phyloP scores from a whole-genome alignment of 35 echinoderm and acorn worm species.

The Amphiura filiformis region DNA sequence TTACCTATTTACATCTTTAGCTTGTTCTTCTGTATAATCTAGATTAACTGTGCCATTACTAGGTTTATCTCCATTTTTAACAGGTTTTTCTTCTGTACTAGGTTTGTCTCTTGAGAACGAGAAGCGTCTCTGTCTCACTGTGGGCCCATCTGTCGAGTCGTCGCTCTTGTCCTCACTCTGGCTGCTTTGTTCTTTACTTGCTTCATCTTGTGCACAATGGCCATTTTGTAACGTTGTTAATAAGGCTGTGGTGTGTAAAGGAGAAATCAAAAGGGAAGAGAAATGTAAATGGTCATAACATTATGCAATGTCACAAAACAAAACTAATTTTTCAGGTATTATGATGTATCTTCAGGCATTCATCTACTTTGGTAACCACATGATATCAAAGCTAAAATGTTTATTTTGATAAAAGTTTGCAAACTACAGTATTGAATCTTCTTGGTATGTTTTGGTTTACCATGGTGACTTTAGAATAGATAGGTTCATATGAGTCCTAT shows the following conservation, averaged over 20 bases:
- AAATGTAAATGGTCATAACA: too few relatives aligned
- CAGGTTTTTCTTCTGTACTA: not conserved
- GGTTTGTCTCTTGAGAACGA: slow-evolving; percentile 33
- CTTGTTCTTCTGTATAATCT: slow-evolving; percentile 74
- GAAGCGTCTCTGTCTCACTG: slow-evolving; percentile 22
- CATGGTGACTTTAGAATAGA: too few relatives aligned
- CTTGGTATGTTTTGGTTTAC: too few relatives aligned
- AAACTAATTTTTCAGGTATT: too few relatives aligned
- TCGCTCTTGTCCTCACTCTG: slow-evolving; percentile 13
- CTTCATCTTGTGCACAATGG: not conserved
- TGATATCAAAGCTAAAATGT: too few relatives aligned
- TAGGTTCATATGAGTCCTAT: too few relatives aligned
- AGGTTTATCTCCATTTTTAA: not conserved
- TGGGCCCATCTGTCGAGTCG: slow-evolving; percentile 14
- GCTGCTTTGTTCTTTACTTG: slow-evolving; percentile 1
- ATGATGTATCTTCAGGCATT: too few relatives aligned
- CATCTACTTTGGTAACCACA: too few relatives aligned
- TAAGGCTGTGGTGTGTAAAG: not conserved
- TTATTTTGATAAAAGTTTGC: too few relatives aligned
- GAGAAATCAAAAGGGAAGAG: not conserved
- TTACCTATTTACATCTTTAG: slow-evolving; percentile 73
- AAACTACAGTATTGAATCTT: too few relatives aligned
- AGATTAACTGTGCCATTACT: slow-evolving; percentile 54
- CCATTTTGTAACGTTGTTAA: slow-evolving; percentile 22
- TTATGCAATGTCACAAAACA: too few relatives aligned